A percentile compares a stretch with the other conserved stretches of the same genome.
phyloP scores from a whole-genome alignment of 2,113 vertebrate species.

The Dipodomys spectabilis region DNA sequence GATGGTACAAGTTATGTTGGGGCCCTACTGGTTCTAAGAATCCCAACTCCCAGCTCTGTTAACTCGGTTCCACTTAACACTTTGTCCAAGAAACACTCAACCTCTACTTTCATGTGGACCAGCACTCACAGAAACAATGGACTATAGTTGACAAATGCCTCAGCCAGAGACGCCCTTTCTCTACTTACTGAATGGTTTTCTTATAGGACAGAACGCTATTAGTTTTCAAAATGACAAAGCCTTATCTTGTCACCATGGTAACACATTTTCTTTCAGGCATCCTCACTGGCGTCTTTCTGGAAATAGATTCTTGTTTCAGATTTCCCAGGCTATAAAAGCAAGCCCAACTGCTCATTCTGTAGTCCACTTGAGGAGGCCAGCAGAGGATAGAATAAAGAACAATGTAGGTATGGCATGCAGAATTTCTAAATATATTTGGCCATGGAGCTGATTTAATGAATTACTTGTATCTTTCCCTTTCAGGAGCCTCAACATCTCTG shows the following conservation, averaged over 20 bases:
- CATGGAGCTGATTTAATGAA: neutral
- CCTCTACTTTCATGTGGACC: neutral
- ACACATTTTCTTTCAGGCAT: slow-evolving; percentile 42
- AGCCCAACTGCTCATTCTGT: neutral
- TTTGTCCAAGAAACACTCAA: neutral
- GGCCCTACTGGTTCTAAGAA: neutral
- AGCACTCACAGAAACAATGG: neutral
- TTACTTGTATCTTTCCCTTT: neutral
- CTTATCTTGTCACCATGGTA: slow-evolving; percentile 63
- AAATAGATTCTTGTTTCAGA: slow-evolving; percentile 58
- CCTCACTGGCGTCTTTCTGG: slow-evolving; percentile 49
- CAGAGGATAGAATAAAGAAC: neutral
- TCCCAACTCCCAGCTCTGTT: neutral
- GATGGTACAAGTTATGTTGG: neutral
- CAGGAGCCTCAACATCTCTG: neutral
- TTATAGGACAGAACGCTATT: slow-evolving; percentile 44
- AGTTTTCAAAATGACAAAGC: slow-evolving; percentile 58
- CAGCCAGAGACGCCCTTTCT: neutral
- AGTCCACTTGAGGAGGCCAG: slow-evolving; percentile 7
- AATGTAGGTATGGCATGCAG: neutral
- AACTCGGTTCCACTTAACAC: neutral
- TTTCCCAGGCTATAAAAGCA: slow-evolving; percentile 38
- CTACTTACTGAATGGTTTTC: slow-evolving; percentile 3
- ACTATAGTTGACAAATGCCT: neutral
- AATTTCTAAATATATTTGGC: neutral